Base-by-base conservation (phyloP, 2,888 invertebrate species). In the Cactoblastis cactorum region DNA sequence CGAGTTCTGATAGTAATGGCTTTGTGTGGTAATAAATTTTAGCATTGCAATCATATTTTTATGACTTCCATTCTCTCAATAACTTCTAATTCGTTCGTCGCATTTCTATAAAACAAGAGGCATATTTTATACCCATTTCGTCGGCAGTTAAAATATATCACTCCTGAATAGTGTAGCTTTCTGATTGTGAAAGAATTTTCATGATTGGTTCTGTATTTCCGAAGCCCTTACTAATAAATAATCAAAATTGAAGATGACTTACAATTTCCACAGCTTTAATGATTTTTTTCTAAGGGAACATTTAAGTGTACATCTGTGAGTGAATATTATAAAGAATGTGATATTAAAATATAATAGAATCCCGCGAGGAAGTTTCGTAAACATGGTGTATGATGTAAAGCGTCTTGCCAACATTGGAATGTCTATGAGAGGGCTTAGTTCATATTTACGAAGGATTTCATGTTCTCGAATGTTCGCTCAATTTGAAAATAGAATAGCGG, bases 41-140 rank as follows among this genome's bases (percentile, higher is more conserved):
- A 39, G 39, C 22, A 6, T 22, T 39, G 39, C 39, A 39, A 39
- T 39, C 39, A 39, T 39, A 39, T 22, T 22, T 39, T 39, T 39
- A 39, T 8, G 39, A 39, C 12, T 39, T 22, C 22, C 12, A 8
- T 6, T 8, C 18, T 6, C 22, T 22, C 39, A 39, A 39, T 39
- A 39, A 22, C 19, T 39, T n/a, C 39, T 39, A 19, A 39, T 19
- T 39, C 9, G 18, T 39, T 19, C 19, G 11, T 39, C 12, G 11
- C 19, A 19, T 18, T 4, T 37, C 6, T 5, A 5, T 11, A 37
- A 17, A 37, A 17, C 6, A 15, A 37, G 9, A 22, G 22, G n/a
- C n/a, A n/a, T n/a, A n/a, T n/a, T n/a, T n/a, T n/a, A n/a, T n/a
- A n/a, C n/a, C n/a, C n/a, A n/a, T n/a, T n/a, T n/a, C n/a, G n/a